A percentile compares a stretch with the other conserved stretches of the same genome.
phyloP scores from a whole-genome alignment of 2,797 vertebrate species.

The Rhinichthys osculus region DNA sequence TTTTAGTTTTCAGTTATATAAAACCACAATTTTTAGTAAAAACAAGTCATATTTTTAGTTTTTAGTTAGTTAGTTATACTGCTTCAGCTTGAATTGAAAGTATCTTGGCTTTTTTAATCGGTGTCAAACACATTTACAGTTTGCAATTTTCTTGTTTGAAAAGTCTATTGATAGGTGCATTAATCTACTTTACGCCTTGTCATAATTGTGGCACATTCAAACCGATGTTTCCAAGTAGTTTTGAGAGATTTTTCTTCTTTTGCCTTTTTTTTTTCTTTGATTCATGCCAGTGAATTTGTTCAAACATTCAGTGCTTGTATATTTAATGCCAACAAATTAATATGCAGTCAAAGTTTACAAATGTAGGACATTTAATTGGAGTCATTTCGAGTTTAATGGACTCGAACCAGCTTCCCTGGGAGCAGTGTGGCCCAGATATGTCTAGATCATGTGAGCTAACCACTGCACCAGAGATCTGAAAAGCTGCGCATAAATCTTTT shows the following conservation, averaged over 20 bases:
- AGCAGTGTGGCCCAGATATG: conserved; percentile 18
- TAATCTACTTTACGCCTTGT: not conserved
- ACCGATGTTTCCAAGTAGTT: not conserved
- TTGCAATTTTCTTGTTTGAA: not conserved
- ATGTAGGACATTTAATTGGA: conserved; percentile 31
- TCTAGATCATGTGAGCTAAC: conserved; percentile 16
- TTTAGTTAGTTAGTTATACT: not conserved
- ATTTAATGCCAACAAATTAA: conserved; percentile 26
- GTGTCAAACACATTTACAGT: not conserved
- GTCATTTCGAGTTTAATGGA: conserved; percentile 5
- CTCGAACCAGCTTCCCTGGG: conserved; percentile 13
- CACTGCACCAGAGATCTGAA: not conserved
- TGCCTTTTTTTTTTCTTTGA: not conserved
- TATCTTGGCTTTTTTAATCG: not conserved
- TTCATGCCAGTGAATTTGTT: not conserved
- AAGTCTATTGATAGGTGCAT: not conserved
- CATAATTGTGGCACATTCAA: not conserved
- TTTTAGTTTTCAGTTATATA: not conserved
- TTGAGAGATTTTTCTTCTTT: not conserved
- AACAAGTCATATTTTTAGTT: not conserved
- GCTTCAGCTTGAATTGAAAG: not conserved
- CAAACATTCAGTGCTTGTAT: not conserved
- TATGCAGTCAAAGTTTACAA: conserved; percentile 33
- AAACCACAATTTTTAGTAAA: not conserved
- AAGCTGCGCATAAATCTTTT: conserved; percentile 9